Evolutionary conservation across 2,888 invertebrate species (phyloP), one percentile per base, ranked within the genome.

Genomic region (Thalpophila matura): DNA sequence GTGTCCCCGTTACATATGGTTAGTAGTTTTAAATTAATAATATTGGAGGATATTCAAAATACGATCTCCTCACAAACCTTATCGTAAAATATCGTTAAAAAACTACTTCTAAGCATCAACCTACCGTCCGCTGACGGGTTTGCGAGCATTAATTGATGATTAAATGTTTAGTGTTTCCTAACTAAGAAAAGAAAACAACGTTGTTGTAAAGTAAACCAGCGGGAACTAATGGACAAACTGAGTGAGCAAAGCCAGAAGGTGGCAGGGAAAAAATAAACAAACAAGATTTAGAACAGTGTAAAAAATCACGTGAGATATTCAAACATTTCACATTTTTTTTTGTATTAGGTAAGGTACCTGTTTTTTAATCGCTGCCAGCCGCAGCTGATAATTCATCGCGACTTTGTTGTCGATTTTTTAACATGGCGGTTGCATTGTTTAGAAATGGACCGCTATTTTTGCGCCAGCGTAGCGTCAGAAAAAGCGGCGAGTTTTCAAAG

Each of bases 151-250:
- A 79, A 80, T 77, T 74, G 57, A 73, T 74, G 53, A 78, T 80
- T 63, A 49, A 74, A 74, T 78, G 72, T 76, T 77, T 50, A 67
- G 65, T 71, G 58, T 55, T 75, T 78, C 74, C 67, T 65, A 77
- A 74, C 66, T 74, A 49, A 60, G 56, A 66, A 77, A 83, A 83
- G 79, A 87, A 88, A 89, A 90, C 83, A 90, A 74, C 79, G 74
- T 74, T 80, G 76, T 82, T 77, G 81, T 83, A 86, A 91, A 89
- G 84, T 88, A 90, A 91, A 90, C 86, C 86, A 82, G 85, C 83
- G 74, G 82, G 86, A 75, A 95, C 92, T 89, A 96, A 96, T 88
- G 96, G 95, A 89, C 92, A 94, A 58, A 92, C 85, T 51, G 95
- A 96, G 77, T 95, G 95, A 89, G 94, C 82, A 60, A 92, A 93